These are phyloP conservation scores for Apis dorsata DNA, from an alignment of 1,140 invertebrate genomes.

Conservation along the genomic window DNA sequence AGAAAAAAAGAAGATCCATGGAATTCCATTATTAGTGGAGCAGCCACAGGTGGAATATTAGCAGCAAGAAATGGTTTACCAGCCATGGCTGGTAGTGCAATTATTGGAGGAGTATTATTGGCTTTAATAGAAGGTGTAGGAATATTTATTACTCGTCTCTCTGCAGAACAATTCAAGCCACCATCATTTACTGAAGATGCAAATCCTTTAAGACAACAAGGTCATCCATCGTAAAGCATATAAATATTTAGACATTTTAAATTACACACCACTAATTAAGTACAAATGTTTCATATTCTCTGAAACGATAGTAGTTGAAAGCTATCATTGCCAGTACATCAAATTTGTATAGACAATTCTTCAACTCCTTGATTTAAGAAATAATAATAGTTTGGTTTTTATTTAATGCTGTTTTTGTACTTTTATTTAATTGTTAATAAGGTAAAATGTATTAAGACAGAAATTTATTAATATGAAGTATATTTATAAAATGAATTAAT, in stretches of 20 bases:
- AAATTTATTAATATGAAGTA: neutral
- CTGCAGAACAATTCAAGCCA: conserved; percentile 94
- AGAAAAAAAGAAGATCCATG: conserved; percentile 98
- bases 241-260: conserved; percentile 56
- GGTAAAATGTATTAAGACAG: neutral
- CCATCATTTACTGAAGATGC: conserved; percentile 87
- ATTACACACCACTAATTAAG: conserved; percentile 58
- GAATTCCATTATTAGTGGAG: conserved; percentile 98
- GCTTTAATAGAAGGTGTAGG: conserved; percentile 98
- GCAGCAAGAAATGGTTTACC: conserved; percentile 96
- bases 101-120: conserved; percentile 96
- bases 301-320: conserved; percentile 32
- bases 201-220: conserved; percentile 81
- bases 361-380: conserved; percentile 57
- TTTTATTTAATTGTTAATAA: conserved; percentile 31
- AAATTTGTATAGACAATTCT: conserved; percentile 66
- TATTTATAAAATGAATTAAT: conserved; percentile 25
- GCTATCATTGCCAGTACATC: conserved; percentile 31
- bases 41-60: conserved; percentile 95
- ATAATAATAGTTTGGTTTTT: conserved; percentile 64
- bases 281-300: conserved; percentile 37
- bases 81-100: conserved; percentile 96
- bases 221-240: conserved; percentile 66
- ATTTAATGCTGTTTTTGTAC: conserved; percentile 38
- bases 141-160: conserved; percentile 93